phyloP scores from a whole-genome alignment of 2,113 vertebrate species.

The Corythaeola cristata region DNA sequence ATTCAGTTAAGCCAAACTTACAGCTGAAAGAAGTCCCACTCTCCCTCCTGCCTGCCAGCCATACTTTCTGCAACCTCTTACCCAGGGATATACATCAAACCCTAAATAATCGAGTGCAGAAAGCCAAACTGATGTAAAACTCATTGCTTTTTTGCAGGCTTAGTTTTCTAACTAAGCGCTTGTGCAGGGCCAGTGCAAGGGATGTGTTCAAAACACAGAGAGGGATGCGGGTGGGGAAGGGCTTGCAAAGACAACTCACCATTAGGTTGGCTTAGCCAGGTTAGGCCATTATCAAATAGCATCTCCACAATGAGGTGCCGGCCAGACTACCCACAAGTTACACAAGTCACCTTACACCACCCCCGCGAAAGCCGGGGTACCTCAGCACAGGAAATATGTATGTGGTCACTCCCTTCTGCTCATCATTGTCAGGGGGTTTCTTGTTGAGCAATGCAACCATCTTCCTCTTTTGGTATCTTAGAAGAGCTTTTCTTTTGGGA shows the following conservation, averaged over 20 bases:
- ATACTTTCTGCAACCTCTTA: neutral
- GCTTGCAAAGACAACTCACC: neutral
- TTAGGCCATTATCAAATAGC: neutral
- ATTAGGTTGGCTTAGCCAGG: neutral
- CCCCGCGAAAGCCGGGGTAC: neutral
- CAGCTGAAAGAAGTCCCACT: neutral
- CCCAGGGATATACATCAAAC: neutral
- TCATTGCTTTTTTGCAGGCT: neutral
- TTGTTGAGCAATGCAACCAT: neutral
- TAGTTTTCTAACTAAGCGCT: neutral
- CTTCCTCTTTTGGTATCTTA: neutral
- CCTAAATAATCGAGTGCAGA: neutral
- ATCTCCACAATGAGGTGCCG: neutral
- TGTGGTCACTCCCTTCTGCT: neutral
- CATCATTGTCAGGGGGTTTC: neutral
- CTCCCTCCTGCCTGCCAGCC: neutral
- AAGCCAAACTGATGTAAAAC: neutral
- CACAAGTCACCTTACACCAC: conserved; percentile 21
- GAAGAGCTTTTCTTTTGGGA: neutral
- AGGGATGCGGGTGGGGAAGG: neutral
- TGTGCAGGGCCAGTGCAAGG: neutral
- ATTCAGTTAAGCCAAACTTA: neutral
- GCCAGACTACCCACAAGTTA: conserved; percentile 11
- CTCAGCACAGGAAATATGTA: neutral
- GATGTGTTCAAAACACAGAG: neutral